Evolutionary conservation across 2,797 vertebrate species (phyloP).

Genomic region (Merluccius polli): DNA sequence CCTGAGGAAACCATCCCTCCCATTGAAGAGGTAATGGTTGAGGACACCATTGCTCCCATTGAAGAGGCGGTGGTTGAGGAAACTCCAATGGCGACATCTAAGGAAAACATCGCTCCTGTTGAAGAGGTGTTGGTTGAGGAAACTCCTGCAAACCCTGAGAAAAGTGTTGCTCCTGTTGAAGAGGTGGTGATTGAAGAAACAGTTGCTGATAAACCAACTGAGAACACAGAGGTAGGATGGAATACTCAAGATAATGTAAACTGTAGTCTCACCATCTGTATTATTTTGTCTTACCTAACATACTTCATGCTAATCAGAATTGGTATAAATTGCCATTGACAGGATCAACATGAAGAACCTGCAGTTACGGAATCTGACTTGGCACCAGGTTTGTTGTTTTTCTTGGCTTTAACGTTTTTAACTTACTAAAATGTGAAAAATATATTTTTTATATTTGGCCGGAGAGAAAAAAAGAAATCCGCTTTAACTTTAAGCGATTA

Average conservation of each 20-base stretch:
- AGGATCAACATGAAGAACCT: conserved; percentile 31
- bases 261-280: background rate
- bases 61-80: no score
- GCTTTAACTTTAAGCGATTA: no score
- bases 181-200: conserved; percentile 30
- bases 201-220: background rate
- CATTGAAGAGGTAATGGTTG: no score
- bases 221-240: background rate
- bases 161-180: conserved; percentile 46
- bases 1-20: no score
- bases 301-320: background rate
- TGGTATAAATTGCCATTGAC: background rate
- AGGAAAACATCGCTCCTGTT: background rate
- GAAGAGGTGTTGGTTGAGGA: background rate
- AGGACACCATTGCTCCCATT: no score
- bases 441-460: background rate
- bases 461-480: background rate
- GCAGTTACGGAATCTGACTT: background rate
- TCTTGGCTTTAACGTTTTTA: background rate
- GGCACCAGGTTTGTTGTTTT: conserved; percentile 40
- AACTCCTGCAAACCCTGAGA: conserved; percentile 17
- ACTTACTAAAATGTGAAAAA: background rate
- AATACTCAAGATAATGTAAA: background rate
- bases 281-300: background rate
- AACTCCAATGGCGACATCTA: background rate